Evolutionary conservation across 2,797 vertebrate genomes (phyloP).

Genomic region (Typhlichthys subterraneus): DNA sequence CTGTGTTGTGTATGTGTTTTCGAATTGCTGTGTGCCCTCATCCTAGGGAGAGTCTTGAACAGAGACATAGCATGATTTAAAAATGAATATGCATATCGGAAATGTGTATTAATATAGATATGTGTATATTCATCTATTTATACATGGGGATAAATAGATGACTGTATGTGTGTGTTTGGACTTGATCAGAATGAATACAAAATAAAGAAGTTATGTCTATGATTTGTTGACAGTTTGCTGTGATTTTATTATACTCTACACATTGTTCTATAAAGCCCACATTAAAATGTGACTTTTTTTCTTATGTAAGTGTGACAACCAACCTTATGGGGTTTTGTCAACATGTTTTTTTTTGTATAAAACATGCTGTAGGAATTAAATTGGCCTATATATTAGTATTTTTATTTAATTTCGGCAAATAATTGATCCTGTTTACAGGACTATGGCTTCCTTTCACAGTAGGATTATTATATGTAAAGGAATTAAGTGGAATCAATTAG

Average conservation of each 20-base stretch:
- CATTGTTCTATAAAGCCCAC: too few species aligned
- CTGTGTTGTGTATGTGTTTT: constrained; percentile 77
- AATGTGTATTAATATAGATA: constrained; percentile 80
- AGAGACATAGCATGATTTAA: constrained; percentile 79
- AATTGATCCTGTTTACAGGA: too few species aligned
- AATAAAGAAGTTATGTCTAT: constrained; percentile 77
- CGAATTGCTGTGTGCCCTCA: constrained; percentile 73
- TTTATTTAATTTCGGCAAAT: too few species aligned
- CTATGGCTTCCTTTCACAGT: too few species aligned
- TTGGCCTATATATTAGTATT: too few species aligned
- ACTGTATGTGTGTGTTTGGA: constrained; percentile 74
- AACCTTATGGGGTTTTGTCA: too few species aligned
- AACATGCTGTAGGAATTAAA: too few species aligned
- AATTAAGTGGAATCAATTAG: too few species aligned
- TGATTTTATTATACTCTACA: not conserved
- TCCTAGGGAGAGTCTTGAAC: constrained; percentile 71
- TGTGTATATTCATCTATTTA: constrained; percentile 82
- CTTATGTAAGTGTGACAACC: too few species aligned
- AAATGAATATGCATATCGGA: constrained; percentile 80
- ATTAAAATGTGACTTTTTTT: too few species aligned
- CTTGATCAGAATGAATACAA: constrained; percentile 71
- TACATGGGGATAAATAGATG: constrained; percentile 76
- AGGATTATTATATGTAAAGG: too few species aligned
- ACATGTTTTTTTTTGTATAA: too few species aligned
- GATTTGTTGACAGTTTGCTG: constrained; percentile 53